Evolutionary conservation across 2,888 invertebrate species (phyloP), one percentile per base, ranked within the genome.

Genomic region (Melinopterus prodromus): DNA sequence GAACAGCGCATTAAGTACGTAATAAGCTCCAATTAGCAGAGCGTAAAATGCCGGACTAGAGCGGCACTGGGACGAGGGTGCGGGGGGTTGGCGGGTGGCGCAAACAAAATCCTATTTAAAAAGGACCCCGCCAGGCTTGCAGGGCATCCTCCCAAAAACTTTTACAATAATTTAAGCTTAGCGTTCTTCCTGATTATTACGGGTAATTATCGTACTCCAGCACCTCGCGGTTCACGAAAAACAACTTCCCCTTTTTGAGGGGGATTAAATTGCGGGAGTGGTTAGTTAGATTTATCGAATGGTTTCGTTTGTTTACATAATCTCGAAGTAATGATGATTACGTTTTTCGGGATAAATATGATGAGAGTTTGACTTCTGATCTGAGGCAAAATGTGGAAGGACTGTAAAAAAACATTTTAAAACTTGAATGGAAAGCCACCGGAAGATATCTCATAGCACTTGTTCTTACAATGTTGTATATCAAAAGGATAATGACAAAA

Each of bases 21-120:
- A 84, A 85, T 85, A 84, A 85, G 82, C 83, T 83, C 84, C 84
- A 85, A 85, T 85, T 85, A 85, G 84, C 79, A 80, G 75, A 76
- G 80, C 82, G 77, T 81, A 77, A 81, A 83, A 81, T 70, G 78
- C 36, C 74, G 70, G 53, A 76, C 78, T 53, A 72, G 53, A 53
- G 53, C 7, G 12, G 53, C 0, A 12, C 3, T 53, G 53, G 53
- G 53, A 6, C 53, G 9, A 9, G 26, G 53, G 53, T 12, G 53
- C 53, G 53, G 53, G 6, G 9, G 38, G 53, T 9, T 12, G 53
- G 12, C 53, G 53, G 37, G 74, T 74, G 37, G 74, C 74, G 74
- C 35, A 74, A 74, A 74, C 74, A 74, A 74, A 53, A 74, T 74
- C 74, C 74, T 74, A 74, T 74, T 74, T 74, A 74, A 74, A 74